These are phyloP conservation scores for Ctenochaetus hawaiiensis DNA, from an alignment of 2,797 vertebrate species.

Conservation along the genomic window DNA sequence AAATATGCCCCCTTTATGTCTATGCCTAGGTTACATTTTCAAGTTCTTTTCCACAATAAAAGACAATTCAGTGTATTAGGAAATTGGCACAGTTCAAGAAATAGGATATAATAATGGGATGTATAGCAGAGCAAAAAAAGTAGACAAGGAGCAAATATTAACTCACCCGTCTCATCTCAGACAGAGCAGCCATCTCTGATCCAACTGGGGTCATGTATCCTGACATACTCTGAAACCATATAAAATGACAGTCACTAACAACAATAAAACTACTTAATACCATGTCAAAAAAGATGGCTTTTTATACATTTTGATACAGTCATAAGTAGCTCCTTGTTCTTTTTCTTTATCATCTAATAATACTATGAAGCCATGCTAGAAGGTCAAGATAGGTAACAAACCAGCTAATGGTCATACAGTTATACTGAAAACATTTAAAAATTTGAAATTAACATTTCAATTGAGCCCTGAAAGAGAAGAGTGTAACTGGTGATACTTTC, in stretches of 20 bases:
- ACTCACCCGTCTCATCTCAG: conserved; percentile 95
- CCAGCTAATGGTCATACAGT: neutral
- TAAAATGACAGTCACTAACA: neutral
- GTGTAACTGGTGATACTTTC: neutral
- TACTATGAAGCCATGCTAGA: neutral
- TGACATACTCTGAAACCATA: conserved; percentile 86
- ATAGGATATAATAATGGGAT: neutral
- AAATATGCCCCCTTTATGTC: neutral
- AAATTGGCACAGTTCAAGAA: neutral
- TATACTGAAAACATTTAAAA: neutral
- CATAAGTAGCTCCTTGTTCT: neutral
- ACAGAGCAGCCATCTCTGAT: conserved; percentile 90
- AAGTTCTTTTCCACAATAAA: neutral
- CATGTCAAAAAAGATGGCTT: neutral
- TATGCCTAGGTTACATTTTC: neutral
- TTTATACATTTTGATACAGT: neutral
- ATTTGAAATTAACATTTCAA: neutral
- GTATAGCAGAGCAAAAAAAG: neutral
- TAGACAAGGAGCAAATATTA: neutral
- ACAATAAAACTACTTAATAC: neutral
- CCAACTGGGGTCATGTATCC: conserved; percentile 93
- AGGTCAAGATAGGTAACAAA: neutral
- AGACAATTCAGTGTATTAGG: neutral
- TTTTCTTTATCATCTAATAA: neutral
- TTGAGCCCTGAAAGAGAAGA: neutral